These are phyloP conservation scores for Beaufortia kweichowensis DNA, from an alignment of 2,113 vertebrate species.

Conservation along the genomic window DNA sequence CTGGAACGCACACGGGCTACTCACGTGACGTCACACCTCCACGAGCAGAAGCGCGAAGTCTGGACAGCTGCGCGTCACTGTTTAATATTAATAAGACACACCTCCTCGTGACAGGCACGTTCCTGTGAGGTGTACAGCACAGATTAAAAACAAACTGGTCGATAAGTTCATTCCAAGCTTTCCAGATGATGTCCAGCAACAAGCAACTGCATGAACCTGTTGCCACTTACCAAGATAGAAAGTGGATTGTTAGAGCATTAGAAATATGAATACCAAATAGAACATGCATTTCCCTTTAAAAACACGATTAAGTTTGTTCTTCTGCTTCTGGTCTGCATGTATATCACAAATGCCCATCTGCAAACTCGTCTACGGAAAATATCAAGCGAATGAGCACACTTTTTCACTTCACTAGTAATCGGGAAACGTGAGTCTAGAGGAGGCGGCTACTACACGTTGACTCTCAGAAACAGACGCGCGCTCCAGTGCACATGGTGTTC, in stretches of 20 bases:
- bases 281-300: neutral
- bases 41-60: constrained; percentile 48
- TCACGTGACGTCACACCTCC: constrained; percentile 77
- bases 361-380: neutral
- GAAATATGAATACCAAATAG: neutral
- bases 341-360: neutral
- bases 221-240: neutral
- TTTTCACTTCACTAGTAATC: constrained; percentile 66
- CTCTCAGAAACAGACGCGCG: constrained; percentile 61
- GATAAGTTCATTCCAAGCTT: constrained; percentile 5
- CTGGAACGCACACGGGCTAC: constrained; percentile 77
- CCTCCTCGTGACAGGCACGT: constrained; percentile 66
- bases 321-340: neutral
- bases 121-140: constrained; percentile 43
- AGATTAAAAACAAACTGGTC: constrained; percentile 23
- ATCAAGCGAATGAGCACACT: constrained; percentile 46
- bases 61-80: constrained; percentile 24
- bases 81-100: constrained; percentile 71
- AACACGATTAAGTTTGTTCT: neutral
- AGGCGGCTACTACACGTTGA: constrained; percentile 66
- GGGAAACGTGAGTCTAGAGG: constrained; percentile 69
- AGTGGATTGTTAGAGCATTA: neutral
- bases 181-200: neutral
- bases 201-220: neutral
- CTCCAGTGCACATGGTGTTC: constrained; percentile 71